Base-by-base conservation (phyloP, 2,888 invertebrate species). In the Dryomyza anilis region DNA sequence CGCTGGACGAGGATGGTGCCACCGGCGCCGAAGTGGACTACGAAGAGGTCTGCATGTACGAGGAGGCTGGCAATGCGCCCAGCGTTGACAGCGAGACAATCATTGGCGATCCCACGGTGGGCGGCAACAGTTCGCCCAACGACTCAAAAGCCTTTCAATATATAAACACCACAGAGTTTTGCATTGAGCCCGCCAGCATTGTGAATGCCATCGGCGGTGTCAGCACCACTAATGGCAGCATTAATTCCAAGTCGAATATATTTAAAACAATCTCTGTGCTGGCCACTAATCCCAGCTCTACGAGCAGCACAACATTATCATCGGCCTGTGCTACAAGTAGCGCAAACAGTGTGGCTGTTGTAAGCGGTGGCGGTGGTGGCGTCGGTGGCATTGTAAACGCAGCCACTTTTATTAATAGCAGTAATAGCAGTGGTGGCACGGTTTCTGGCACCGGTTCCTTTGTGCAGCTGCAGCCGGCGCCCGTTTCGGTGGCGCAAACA, bases 21-120 rank as follows among this genome's bases (percentile, higher is more conserved):
- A 75, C 74, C 1, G 74, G 73, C 1, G 71, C 70, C 12, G 78
- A 78, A 48, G 78, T 76, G 0, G 74, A 78, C 36, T 81, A 81
- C 57, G 76, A 77, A 48, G 81, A 81, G 65, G 80, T 81, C 0
- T 80, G 77, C 48, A 68, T 81, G 6, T 81, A 81, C 52, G 81
- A 81, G 61, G 81, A 81, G 36, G 72, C 70, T 16, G 76, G 73
- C 0, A 76, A 74, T 19, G 72, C 76, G 3, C 67, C 71, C 0
- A 70, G 70, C 53, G 74, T 74, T 0, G 76, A 76, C 48, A 79
- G 79, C 59, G 79, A 79, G 52, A 76, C 79, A 55, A 76, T 76
- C 16, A 75, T 75, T 50, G 67, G 65, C 7, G 69, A 68, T 0
- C 39, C 66, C 6, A 10, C 36, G 6, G 30, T 39, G 7, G 30